Evolutionary conservation across 1,140 invertebrate species (phyloP).

Genomic region (Drosophila auraria): DNA sequence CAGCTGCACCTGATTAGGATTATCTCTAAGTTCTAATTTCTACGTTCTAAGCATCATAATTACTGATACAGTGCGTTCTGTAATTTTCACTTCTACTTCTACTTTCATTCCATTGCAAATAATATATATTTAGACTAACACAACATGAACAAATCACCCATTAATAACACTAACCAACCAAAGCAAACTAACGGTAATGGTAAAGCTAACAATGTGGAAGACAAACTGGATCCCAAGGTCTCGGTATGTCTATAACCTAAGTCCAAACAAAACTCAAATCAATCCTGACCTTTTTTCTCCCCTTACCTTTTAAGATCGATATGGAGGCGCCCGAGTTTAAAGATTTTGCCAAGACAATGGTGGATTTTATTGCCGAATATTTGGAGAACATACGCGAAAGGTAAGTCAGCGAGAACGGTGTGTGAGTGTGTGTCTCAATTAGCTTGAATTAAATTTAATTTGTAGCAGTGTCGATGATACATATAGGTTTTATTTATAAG

Average conservation of each 20-base stretch:
- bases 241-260: constrained; percentile 66
- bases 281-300: background rate
- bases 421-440: constrained; percentile 29
- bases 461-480: constrained; percentile 27
- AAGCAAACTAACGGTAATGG: constrained; percentile 52
- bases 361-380: constrained; percentile 93
- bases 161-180: constrained; percentile 48
- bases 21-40: constrained; percentile 1
- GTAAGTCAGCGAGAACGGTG: constrained; percentile 87
- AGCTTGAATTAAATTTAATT: constrained; percentile 55
- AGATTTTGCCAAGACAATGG: constrained; percentile 92
- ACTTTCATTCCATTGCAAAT: constrained; percentile 4
- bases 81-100: constrained; percentile 8
- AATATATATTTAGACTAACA: constrained; percentile 4
- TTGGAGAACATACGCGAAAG: constrained; percentile 93
- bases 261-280: background rate
- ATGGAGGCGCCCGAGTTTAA: constrained; percentile 93
- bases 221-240: constrained; percentile 77
- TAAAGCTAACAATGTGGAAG: constrained; percentile 53
- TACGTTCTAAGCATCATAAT: background rate
- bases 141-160: constrained; percentile 57
- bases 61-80: background rate
- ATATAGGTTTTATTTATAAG: constrained; percentile 43
- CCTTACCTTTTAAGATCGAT: constrained; percentile 73
- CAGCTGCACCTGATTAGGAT: constrained; percentile 38